These are phyloP conservation scores for Syndactyla subalaris DNA, from an alignment of 2,797 vertebrate genomes.

Conservation along the genomic window DNA sequence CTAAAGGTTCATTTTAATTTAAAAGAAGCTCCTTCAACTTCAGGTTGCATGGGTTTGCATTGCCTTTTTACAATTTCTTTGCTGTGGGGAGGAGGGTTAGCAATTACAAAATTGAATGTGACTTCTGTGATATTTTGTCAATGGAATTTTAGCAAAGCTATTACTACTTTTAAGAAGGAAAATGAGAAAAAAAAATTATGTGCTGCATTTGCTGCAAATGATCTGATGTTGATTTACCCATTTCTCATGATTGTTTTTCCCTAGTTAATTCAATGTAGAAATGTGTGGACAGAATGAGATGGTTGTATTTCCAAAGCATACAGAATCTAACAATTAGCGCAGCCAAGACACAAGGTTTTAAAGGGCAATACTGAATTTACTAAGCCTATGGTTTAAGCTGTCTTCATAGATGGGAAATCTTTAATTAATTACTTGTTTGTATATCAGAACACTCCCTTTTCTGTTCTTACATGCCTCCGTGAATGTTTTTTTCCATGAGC, in stretches of 20 bases:
- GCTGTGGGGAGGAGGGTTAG: background rate
- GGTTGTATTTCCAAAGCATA: background rate
- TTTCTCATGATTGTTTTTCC: background rate
- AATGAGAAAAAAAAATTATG: background rate
- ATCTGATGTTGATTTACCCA: background rate
- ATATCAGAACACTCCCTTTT: background rate
- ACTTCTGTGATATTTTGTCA: background rate
- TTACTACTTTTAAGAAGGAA: background rate
- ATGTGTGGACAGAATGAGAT: background rate
- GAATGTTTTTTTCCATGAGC: background rate
- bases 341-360: background rate
- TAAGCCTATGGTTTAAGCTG: background rate
- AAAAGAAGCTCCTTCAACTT: background rate
- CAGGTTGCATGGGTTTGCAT: background rate
- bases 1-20: constrained; percentile 37
- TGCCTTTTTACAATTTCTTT: background rate
- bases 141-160: background rate
- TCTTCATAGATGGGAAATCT: background rate
- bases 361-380: background rate
- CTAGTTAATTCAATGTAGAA: background rate
- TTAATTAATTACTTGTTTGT: background rate
- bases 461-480: background rate
- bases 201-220: background rate
- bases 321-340: background rate
- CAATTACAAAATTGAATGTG: background rate